A percentile compares a stretch with the other conserved stretches of the same genome.
Evolutionary conservation across 2,113 vertebrate species (phyloP).

Genomic region (Bombycilla garrulus): DNA sequence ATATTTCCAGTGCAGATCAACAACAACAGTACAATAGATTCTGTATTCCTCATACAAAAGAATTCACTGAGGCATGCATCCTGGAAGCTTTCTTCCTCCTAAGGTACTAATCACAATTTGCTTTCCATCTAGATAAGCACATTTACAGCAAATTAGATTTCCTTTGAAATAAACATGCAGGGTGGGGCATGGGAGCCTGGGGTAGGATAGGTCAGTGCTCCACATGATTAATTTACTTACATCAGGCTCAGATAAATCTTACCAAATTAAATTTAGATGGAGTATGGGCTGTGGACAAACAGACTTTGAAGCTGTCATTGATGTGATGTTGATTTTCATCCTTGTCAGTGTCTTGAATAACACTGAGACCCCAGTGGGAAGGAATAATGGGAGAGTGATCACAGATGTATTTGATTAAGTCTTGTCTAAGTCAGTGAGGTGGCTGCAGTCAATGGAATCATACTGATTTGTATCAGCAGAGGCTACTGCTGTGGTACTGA

Average conservation of each 20-base stretch:
- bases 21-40: not conserved
- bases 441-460: not conserved
- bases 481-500: not conserved
- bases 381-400: not conserved
- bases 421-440: not conserved
- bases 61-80: not conserved
- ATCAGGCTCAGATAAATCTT: not conserved
- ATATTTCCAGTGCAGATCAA: not conserved
- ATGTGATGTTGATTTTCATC: not conserved
- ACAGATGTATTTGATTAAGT: not conserved
- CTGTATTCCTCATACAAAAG: not conserved
- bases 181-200: not conserved
- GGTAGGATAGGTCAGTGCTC: not conserved
- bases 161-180: not conserved
- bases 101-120: not conserved
- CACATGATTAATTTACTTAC: not conserved
- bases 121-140: not conserved
- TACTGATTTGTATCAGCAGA: not conserved
- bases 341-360: not conserved
- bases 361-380: not conserved
- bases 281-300: not conserved
- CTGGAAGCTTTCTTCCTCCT: not conserved
- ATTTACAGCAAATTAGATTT: conserved; percentile 6
- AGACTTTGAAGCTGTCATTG: not conserved
- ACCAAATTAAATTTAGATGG: not conserved